These are phyloP conservation scores for Etheostoma perlongum DNA, from an alignment of 2,797 vertebrate species.

Conservation along the genomic window DNA sequence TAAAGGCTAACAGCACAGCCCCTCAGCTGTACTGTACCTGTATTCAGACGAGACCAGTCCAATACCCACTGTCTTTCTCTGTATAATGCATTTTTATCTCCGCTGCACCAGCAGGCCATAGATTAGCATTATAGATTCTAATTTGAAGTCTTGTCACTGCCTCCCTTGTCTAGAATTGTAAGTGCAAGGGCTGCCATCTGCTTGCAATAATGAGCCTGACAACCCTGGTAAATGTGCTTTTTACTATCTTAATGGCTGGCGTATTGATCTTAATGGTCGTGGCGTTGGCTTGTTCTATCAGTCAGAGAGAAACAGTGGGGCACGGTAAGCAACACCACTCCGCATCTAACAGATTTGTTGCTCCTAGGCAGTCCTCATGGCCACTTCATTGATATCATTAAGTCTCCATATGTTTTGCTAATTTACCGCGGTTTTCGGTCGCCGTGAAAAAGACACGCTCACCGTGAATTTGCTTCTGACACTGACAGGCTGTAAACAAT, in stretches of 20 bases:
- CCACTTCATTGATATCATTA: constrained; percentile 86
- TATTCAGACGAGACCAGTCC: constrained; percentile 43
- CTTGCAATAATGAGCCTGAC: constrained; percentile 96
- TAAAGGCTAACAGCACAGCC: constrained; percentile 17
- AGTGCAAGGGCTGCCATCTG: constrained; percentile 92
- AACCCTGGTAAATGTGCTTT: constrained; percentile 93
- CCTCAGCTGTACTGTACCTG: constrained; percentile 40
- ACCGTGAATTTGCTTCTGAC: constrained; percentile 82
- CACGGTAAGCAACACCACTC: constrained; percentile 78
- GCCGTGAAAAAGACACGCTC: constrained; percentile 78
- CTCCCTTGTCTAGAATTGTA: constrained; percentile 87
- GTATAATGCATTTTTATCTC: constrained; percentile 82
- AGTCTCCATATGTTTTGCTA: constrained; percentile 83
- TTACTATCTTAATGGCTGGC: constrained; percentile 91
- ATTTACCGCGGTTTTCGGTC: constrained; percentile 81
- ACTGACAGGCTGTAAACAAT: constrained; percentile 79
- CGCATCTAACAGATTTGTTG: constrained; percentile 81
- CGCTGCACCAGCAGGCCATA: constrained; percentile 83
- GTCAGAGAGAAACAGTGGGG: constrained; percentile 85
- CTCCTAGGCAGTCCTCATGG: constrained; percentile 79
- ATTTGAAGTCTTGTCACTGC: constrained; percentile 96
- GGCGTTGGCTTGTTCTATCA: constrained; percentile 87
- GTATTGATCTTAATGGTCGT: constrained; percentile 93
- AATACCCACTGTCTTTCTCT: constrained; percentile 54
- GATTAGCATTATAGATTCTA: constrained; percentile 98